Evolutionary conservation across 2,113 vertebrate genomes (phyloP).

Genomic region (Phylloscopus trochiloides): DNA sequence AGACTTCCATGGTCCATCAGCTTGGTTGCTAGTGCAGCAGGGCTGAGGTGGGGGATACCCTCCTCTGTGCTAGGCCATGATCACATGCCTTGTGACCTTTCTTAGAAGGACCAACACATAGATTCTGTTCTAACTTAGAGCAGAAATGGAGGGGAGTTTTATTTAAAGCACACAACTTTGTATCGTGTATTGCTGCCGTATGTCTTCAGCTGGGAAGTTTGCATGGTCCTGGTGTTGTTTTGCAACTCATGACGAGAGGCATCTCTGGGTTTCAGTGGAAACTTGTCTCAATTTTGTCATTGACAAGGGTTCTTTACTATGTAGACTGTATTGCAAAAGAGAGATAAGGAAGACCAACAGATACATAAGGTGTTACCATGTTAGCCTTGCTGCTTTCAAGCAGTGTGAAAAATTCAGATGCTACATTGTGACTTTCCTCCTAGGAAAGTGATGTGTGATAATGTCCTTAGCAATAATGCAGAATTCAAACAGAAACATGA

Average conservation of each 20-base stretch:
- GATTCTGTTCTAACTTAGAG: neutral
- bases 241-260: neutral
- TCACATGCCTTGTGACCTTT: neutral
- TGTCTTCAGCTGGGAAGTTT: neutral
- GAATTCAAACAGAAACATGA: neutral
- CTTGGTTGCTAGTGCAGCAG: neutral
- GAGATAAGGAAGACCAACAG: neutral
- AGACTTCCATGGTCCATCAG: neutral
- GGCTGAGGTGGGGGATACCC: neutral
- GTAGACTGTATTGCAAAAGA: neutral
- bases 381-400: neutral
- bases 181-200: neutral
- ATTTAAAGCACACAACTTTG: neutral
- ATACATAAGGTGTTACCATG: neutral
- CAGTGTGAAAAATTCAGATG: neutral
- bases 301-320: neutral
- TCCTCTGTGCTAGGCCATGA: neutral
- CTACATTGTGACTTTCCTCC: neutral
- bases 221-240: neutral
- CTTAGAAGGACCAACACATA: neutral
- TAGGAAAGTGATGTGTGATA: neutral
- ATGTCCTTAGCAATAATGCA: neutral
- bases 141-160: rapidly evolving
- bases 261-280: neutral
- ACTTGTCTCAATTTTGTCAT: neutral